Base-by-base conservation (phyloP, 2,888 invertebrate genomes). In the Drosophila picticornis region DNA sequence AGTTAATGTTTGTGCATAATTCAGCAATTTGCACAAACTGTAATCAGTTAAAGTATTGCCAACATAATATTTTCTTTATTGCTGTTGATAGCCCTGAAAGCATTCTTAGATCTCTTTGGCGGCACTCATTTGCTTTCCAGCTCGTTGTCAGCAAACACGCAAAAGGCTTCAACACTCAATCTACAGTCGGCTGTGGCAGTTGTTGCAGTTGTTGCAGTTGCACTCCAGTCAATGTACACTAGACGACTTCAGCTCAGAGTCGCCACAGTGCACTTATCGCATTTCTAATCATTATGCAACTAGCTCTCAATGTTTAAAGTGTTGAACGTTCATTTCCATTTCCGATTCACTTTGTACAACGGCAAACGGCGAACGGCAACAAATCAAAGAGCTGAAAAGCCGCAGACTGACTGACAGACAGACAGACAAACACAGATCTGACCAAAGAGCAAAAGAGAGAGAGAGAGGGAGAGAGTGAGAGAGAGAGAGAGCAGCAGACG, bases 201-300 rank as follows among this genome's bases (percentile, higher is more conserved):
- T 52, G 63, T 36, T 55, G 59, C 43, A 31, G 70, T 19, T 56
- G 63, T 43, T 51, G 59, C 50, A 40, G 60, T 43, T 51, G 51
- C 48, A 38, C 53, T 50, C 65, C 46, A 75, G 71, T 63, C 55
- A 60, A 51, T 61, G 25, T 10, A 34, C 55, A 36, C 55, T 27
- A 57, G 60, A 51, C 67, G 58, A 60, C 58, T 55, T 67, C 68
- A 60, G 48, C 53, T 68, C 25, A 46, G 51, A 61, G 31, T 57
- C 48, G 59, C 68, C 29, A 46, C 56, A 52, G 10, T 57, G 68
- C 74, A 75, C 81, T 80, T 80, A 78, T 78, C 81, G 64, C 70
- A 65, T 72, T 70, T 81, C 77, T 72, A 81, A 81, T 75, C 78
- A 63, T 78, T 81, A 72, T 70, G 75, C 78, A 72, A 80, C 73